Percentiles rank a stretch among this genome's conserved stretches.
These are phyloP conservation scores for Papilio elwesi DNA, from an alignment of 2,888 invertebrate species.

Conservation along the genomic window DNA sequence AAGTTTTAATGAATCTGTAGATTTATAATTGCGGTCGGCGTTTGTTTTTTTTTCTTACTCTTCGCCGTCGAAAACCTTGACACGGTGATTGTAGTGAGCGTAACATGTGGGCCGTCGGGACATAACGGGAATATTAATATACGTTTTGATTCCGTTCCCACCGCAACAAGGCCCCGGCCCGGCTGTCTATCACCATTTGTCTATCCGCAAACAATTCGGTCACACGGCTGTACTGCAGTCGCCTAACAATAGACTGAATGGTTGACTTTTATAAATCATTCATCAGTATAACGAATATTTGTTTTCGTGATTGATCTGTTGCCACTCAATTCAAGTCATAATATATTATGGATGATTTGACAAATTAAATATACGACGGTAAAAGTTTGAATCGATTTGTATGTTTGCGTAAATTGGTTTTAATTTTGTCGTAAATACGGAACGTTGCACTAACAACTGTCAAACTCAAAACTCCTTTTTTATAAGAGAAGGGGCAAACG, in stretches of 20 bases:
- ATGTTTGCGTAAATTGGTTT: too few species aligned
- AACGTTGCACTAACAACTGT: too few species aligned
- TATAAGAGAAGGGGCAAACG: too few species aligned
- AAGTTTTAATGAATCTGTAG: slow-evolving; percentile 10
- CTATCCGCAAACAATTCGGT: slow-evolving; percentile 48
- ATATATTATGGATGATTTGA: neutral
- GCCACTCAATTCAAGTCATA: neutral
- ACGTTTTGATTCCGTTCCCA: slow-evolving; percentile 54
- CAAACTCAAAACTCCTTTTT: too few species aligned
- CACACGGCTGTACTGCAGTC: slow-evolving; percentile 48
- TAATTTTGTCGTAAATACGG: too few species aligned
- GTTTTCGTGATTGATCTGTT: slow-evolving; percentile 40
- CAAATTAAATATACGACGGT: neutral
- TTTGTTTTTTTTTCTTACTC: neutral
- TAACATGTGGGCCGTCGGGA: slow-evolving; percentile 36
- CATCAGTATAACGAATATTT: slow-evolving; percentile 55
- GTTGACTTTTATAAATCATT: slow-evolving; percentile 62
- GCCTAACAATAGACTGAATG: slow-evolving; percentile 63
- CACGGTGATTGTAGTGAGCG: slow-evolving; percentile 5
- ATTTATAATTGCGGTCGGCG: neutral
- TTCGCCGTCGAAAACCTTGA: slow-evolving; percentile 19
- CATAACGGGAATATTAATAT: slow-evolving; percentile 47
- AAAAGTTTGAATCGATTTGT: neutral
- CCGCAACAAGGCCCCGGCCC: slow-evolving; percentile 43
- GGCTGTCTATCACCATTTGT: slow-evolving; percentile 50